A percentile compares a stretch with the other conserved stretches of the same genome.
phyloP scores from a whole-genome alignment of 53 echinoderm and acorn worm genomes.

The Temnopleurus reevesii region DNA sequence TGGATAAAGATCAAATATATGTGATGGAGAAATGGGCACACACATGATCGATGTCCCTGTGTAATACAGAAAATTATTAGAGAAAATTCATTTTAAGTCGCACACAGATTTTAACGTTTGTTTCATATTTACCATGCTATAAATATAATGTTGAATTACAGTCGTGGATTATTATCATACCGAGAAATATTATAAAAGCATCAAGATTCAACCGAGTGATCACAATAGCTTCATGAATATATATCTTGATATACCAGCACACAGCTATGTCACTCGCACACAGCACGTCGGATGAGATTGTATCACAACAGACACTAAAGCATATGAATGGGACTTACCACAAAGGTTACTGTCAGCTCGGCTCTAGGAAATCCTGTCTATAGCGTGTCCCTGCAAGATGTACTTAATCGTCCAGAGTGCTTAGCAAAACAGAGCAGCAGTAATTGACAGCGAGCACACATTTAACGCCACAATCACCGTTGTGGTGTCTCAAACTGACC shows the following conservation, averaged over 20 bases:
- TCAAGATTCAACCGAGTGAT: slow-evolving; percentile 10
- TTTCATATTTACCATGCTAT: too few relatives aligned
- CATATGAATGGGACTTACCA: slow-evolving; percentile 43
- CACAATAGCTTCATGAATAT: neutral
- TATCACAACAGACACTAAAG: slow-evolving; percentile 30
- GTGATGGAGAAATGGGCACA: too few relatives aligned
- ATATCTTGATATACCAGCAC: neutral
- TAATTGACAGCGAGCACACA: slow-evolving; percentile 52
- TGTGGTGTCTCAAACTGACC: neutral
- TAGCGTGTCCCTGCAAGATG: slow-evolving; percentile 32
- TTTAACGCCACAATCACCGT: slow-evolving; percentile 32
- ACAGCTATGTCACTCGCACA: neutral
- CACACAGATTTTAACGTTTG: too few relatives aligned
- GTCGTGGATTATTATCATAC: too few relatives aligned
- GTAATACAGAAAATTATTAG: too few relatives aligned
- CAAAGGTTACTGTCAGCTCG: neutral
- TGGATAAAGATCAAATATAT: too few relatives aligned
- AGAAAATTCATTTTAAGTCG: too few relatives aligned
- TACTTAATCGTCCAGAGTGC: slow-evolving; percentile 50
- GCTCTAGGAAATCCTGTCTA: slow-evolving; percentile 33
- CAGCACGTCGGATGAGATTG: neutral
- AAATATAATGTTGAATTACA: too few relatives aligned
- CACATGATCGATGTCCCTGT: too few relatives aligned
- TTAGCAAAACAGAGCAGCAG: slow-evolving; percentile 55
- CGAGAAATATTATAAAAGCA: neutral